These are phyloP conservation scores for Chaenocephalus aceratus DNA, from an alignment of 2,113 vertebrate species.

Conservation along the genomic window DNA sequence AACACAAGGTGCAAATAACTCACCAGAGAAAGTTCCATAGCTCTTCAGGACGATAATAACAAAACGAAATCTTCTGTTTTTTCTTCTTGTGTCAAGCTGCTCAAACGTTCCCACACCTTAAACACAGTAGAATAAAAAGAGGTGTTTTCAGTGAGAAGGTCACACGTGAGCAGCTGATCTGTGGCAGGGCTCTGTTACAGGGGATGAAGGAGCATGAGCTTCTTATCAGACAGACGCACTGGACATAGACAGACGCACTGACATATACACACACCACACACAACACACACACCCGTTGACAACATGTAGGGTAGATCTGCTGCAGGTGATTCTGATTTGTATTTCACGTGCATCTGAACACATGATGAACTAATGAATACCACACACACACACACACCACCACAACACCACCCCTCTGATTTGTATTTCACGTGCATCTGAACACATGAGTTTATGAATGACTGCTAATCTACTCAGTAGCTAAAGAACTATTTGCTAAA, in stretches of 20 bases:
- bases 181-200: no score
- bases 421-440: neutral
- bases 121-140: neutral
- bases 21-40: slow-evolving; percentile 81
- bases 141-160: neutral
- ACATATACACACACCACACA: no score
- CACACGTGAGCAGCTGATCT: neutral
- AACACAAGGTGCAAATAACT: slow-evolving; percentile 24
- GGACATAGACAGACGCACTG: no score
- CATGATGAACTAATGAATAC: neutral
- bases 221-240: neutral
- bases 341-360: slow-evolving; percentile 5
- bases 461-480: no score
- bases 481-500: no score
- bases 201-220: neutral
- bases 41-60: neutral
- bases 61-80: neutral
- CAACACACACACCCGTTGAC: no score
- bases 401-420: no score
- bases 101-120: neutral
- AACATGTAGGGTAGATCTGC: no score
- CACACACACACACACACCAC: no score
- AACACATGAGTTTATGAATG: neutral
- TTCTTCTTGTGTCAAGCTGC: neutral
- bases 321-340: no score